Percentiles rank a stretch among this genome's conserved stretches.
These are phyloP conservation scores for Chaetogeoica ovagalla DNA, from an alignment of 2,888 invertebrate species.

Conservation along the genomic window DNA sequence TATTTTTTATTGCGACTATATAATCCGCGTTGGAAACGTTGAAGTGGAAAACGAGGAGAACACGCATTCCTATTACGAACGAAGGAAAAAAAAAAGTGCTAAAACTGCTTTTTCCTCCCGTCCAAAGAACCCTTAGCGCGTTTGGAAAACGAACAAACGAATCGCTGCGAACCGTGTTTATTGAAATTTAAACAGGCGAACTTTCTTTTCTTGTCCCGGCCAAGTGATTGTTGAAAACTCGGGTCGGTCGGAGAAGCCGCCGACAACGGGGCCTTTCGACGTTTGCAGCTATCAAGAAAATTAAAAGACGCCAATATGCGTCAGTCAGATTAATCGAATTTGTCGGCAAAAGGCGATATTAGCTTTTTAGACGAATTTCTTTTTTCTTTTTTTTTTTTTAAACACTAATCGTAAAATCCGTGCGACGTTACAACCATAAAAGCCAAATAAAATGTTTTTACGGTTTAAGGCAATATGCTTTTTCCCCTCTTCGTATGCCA, in stretches of 20 bases:
- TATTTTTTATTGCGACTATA: conserved; percentile 31
- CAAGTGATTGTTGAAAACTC: conserved; percentile 21
- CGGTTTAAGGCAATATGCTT: conserved; percentile 6
- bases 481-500: neutral
- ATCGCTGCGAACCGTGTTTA: conserved; percentile 41
- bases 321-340: conserved; percentile 41
- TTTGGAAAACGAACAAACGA: conserved; percentile 37
- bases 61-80: conserved; percentile 40
- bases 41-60: conserved; percentile 45
- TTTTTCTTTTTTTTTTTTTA: conserved; percentile 6
- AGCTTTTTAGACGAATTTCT: neutral
- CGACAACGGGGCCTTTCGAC: neutral
- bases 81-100: conserved; percentile 35
- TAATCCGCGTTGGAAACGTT: conserved; percentile 15
- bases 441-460: conserved; percentile 27
- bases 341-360: conserved; percentile 4
- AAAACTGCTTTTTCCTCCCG: conserved; percentile 39
- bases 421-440: conserved; percentile 13
- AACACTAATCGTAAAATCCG: conserved; percentile 5
- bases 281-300: conserved; percentile 9
- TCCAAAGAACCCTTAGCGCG: conserved; percentile 34
- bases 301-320: conserved; percentile 27
- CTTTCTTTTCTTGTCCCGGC: neutral
- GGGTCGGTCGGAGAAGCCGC: neutral
- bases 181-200: conserved; percentile 47